A percentile compares a stretch with the other conserved stretches of the same genome.
phyloP scores from a whole-genome alignment of 2,888 invertebrate genomes.

The Anodontia alba region DNA sequence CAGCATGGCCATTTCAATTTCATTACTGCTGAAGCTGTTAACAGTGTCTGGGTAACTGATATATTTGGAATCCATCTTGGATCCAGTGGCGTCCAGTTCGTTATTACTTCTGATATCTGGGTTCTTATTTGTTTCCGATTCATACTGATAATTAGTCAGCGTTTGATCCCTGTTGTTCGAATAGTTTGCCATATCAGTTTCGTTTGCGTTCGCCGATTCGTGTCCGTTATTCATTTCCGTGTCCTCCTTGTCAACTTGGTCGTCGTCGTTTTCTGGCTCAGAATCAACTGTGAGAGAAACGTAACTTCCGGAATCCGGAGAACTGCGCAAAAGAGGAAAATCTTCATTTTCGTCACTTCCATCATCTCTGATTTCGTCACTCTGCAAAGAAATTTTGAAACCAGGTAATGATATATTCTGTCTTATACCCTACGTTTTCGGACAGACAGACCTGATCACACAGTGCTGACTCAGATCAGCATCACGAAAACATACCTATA shows the following conservation, averaged over 20 bases:
- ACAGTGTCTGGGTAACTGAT: background rate
- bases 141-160: background rate
- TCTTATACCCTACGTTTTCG: no score
- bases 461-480: no score
- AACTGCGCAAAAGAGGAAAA: conserved; percentile 53
- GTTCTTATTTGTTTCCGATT: background rate
- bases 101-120: background rate
- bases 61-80: background rate
- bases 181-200: background rate
- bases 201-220: background rate
- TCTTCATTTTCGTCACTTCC: conserved; percentile 57
- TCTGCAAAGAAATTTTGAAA: no score
- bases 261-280: background rate
- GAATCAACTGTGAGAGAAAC: background rate
- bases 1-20: no score
- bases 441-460: no score
- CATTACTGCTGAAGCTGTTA: background rate
- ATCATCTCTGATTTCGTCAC: conserved; percentile 17
- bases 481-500: no score
- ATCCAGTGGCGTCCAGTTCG: background rate
- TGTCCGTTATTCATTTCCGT: background rate
- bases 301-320: conserved; percentile 41
- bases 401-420: no score
- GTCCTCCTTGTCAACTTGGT: background rate
- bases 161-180: background rate